phyloP scores from a whole-genome alignment of 2,797 vertebrate species.

The Pseudochaenichthys georgianus region DNA sequence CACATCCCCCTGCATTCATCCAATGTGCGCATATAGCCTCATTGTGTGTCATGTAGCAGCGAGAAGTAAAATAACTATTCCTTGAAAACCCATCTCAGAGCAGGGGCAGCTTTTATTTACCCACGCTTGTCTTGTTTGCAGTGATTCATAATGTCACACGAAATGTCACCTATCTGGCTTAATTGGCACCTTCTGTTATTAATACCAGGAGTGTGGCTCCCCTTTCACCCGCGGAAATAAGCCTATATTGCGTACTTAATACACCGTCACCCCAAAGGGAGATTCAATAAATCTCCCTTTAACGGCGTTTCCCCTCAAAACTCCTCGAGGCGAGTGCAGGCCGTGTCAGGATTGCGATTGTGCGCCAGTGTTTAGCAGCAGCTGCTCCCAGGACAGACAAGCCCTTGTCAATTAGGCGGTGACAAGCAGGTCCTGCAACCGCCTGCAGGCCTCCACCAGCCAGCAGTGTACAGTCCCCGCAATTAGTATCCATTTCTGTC shows the following conservation, averaged over 20 bases:
- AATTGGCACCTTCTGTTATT: constrained; percentile 89
- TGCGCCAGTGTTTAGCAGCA: constrained; percentile 96
- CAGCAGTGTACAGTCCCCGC: constrained; percentile 94
- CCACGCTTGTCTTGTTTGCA: constrained; percentile 76
- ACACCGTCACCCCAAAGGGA: constrained; percentile 93
- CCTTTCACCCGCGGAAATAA: constrained; percentile 83
- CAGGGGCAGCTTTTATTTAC: constrained; percentile 57
- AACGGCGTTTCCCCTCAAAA: constrained; percentile 93
- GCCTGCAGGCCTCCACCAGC: constrained; percentile 92
- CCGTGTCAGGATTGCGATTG: constrained; percentile 97
- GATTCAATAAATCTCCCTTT: constrained; percentile 98
- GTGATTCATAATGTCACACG: constrained; percentile 80
- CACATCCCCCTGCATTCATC: constrained; percentile 62
- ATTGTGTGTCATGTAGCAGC: constrained; percentile 57
- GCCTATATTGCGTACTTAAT: constrained; percentile 90
- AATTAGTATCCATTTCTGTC: constrained; percentile 99
- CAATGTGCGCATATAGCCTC: constrained; percentile 63
- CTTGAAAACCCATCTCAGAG: constrained; percentile 52
- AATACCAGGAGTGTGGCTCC: constrained; percentile 89
- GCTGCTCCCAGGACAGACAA: constrained; percentile 99
- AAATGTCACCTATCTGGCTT: constrained; percentile 91
- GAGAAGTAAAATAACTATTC: constrained; percentile 61
- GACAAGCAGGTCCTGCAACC: constrained; percentile 94
- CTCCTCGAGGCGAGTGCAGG: constrained; percentile 94
- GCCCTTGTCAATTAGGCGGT: constrained; percentile 99